phyloP scores from a whole-genome alignment of 2,113 vertebrate genomes.

The Alaudala cheleensis region DNA sequence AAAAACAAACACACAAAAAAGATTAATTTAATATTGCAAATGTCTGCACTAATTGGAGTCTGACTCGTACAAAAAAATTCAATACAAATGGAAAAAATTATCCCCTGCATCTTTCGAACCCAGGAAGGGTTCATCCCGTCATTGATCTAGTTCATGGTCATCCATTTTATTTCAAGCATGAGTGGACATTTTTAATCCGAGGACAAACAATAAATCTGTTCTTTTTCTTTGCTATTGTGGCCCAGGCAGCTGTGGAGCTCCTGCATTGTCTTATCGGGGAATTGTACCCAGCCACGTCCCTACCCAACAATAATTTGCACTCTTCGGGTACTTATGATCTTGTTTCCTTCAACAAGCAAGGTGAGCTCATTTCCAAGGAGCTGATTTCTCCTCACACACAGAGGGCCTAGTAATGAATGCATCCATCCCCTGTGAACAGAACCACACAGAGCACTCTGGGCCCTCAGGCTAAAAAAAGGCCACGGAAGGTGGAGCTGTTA shows the following conservation, averaged over 20 bases:
- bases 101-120: neutral
- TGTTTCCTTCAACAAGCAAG: neutral
- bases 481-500: neutral
- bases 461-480: neutral
- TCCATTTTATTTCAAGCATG: neutral
- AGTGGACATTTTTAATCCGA: neutral
- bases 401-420: neutral
- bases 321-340: neutral
- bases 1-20: neutral
- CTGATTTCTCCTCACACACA: neutral
- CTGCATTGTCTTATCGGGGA: fast-evolving
- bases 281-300: fast-evolving
- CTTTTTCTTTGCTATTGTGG: neutral
- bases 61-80: neutral
- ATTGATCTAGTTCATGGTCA: neutral
- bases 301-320: neutral
- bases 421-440: neutral
- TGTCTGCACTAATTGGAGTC: neutral
- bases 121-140: neutral
- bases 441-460: neutral
- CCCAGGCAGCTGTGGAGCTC: neutral
- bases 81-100: neutral
- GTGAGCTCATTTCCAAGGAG: neutral
- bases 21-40: neutral
- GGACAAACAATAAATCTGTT: neutral